Evolutionary conservation across 2,888 invertebrate species (phyloP).

Genomic region (Globia sparganii): DNA sequence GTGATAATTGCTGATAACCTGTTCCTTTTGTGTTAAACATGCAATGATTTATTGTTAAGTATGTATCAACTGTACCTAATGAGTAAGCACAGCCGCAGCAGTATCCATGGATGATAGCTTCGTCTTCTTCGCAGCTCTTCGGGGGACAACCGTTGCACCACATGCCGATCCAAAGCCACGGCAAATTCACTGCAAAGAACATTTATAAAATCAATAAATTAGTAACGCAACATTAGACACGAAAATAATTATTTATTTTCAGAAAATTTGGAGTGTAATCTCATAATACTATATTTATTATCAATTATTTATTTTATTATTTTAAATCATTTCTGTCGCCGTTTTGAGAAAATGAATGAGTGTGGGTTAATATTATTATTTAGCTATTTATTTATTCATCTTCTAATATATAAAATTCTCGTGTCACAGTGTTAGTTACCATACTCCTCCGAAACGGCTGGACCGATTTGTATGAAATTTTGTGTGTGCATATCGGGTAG

Average conservation of each 20-base stretch:
- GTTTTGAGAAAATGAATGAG: neutral
- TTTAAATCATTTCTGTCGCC: neutral
- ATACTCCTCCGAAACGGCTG: too few relatives aligned
- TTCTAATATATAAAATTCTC: too few relatives aligned
- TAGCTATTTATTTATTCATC: too few relatives aligned
- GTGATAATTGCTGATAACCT: too few relatives aligned
- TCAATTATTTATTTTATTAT: too few relatives aligned
- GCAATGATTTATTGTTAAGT: too few relatives aligned
- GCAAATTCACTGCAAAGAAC: constrained; percentile 84
- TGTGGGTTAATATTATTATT: neutral
- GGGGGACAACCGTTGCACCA: constrained; percentile 90
- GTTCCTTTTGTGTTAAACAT: neutral
- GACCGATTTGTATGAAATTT: too few relatives aligned
- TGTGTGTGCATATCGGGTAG: too few relatives aligned
- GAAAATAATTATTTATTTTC: neutral
- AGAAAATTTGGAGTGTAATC: too few relatives aligned
- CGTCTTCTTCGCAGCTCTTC: constrained; percentile 91
- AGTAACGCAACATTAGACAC: neutral
- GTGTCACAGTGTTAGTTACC: too few relatives aligned
- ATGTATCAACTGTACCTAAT: constrained; percentile 81
- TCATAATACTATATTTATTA: too few relatives aligned
- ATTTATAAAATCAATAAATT: neutral
- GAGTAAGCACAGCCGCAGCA: constrained; percentile 92
- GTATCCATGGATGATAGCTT: constrained; percentile 91
- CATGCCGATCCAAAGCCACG: constrained; percentile 88